Base-by-base conservation (phyloP, 2,113 vertebrate genomes). In the Hymenochirus boettgeri region DNA sequence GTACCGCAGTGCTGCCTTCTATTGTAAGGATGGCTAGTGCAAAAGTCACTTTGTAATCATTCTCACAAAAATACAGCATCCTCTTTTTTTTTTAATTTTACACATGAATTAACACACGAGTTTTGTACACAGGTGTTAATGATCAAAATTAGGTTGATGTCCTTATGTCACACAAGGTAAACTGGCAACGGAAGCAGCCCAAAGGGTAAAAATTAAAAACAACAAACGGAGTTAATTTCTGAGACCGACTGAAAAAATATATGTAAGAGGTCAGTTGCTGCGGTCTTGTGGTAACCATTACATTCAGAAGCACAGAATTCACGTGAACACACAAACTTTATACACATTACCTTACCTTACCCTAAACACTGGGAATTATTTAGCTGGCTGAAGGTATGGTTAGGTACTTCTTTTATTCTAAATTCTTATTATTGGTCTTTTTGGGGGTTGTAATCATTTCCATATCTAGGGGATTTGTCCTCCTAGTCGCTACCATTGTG, bases 351-450 rank as follows among this genome's bases (percentile, higher is more conserved):
- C 39, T 42, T 10, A 2, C 46, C 31, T 23, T 59, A 24, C 23
- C 46, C 37, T 21, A 67, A 42, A 67, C 64, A 67, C 64, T 67
- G n/a, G 64, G 64, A 67, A 57, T 51, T 58, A 52, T 51, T 27
- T n/a, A n/a, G n/a, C n/a, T n/a, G n/a, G 31, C 5, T 29, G 29
- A 22, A 19, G 13, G 13, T 57, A 35, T 35, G 12, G 11, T 35
- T 59, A 56, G 64, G 31, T 67, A 59, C 47, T 27, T 66, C 58
- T 21, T 54, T 25, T n/a, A n/a, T 23, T 13, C 46, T 48, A 24
- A 47, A 27, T 57, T 58, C n/a, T 53, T 25, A 31, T 47, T 17
- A 18, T 37, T 11, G 51, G 31, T 67, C 39, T 52, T 48, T 59
- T 29, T n/a, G n/a, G n/a, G n/a, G 31, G 22, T 10, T 7, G 35